Conservation (phyloP, 2,888 invertebrate species). For the Arctia plantaginis region DNA sequence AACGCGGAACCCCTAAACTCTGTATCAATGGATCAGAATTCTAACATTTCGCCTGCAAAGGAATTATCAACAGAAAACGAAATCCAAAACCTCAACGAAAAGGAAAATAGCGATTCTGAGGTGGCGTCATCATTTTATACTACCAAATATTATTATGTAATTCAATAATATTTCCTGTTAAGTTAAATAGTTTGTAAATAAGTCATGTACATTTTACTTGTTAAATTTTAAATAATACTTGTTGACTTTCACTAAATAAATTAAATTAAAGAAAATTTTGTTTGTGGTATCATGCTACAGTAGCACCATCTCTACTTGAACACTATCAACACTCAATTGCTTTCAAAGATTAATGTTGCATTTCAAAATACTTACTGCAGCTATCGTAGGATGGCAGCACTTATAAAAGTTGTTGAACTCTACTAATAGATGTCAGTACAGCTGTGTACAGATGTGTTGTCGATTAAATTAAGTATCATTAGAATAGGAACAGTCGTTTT, state of each 20-base stretch:
- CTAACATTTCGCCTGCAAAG: conserved; percentile 37
- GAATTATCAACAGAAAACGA: conserved; percentile 30
- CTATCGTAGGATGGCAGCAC: conserved; percentile 38
- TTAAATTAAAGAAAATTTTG: conserved; percentile 26
- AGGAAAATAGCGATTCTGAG: conserved; percentile 69
- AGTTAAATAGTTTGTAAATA: conserved; percentile 39
- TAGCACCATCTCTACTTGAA: conserved; percentile 44
- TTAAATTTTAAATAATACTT: conserved; percentile 21
- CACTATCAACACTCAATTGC: background rate
- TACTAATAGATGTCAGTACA: background rate
- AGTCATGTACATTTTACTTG: conserved; percentile 43
- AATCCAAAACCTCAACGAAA: conserved; percentile 47
- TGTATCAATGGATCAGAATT: conserved; percentile 41
- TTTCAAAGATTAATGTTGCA: conserved; percentile 1
- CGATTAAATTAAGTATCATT: background rate
- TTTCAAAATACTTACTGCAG: conserved; percentile 4
- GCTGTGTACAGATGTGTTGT: background rate
- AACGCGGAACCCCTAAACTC: conserved; percentile 35
- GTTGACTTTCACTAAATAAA: conserved; percentile 38
- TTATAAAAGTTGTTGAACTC: background rate
- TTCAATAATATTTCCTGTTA: conserved; percentile 46
- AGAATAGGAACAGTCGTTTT: background rate
- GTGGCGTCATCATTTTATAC: conserved; percentile 79
- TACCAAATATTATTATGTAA: conserved; percentile 73
- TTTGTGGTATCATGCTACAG: conserved; percentile 24